Evolutionary conservation across 2,888 invertebrate genomes (phyloP).

Genomic region (Leptothorax acervorum): DNA sequence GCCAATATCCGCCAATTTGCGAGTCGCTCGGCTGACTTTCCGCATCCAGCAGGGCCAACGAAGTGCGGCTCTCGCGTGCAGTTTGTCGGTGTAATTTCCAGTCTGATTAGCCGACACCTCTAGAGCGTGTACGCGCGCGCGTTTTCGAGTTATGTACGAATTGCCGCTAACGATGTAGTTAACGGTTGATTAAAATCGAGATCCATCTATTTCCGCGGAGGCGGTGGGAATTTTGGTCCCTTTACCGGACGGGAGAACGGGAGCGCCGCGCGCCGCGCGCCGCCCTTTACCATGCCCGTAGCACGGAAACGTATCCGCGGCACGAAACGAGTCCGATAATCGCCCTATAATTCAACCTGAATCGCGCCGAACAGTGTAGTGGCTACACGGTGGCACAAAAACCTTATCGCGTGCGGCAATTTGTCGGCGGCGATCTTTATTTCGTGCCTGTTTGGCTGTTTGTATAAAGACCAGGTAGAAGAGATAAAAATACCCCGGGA

Average conservation of each 20-base stretch:
- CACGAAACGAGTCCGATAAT: conserved; percentile 50
- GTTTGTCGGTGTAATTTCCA: conserved; percentile 73
- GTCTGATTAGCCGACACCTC: conserved; percentile 66
- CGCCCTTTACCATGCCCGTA: neutral
- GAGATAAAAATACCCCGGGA: conserved; percentile 14
- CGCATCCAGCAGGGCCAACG: neutral
- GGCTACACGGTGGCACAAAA: conserved; percentile 18
- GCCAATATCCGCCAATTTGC: conserved; percentile 72
- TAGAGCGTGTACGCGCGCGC: conserved; percentile 13
- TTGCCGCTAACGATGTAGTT: conserved; percentile 65
- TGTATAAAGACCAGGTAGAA: neutral
- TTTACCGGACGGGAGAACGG: neutral
- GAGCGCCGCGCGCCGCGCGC: neutral
- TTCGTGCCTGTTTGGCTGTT: neutral
- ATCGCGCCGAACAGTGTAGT: conserved; percentile 24
- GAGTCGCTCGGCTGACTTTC: conserved; percentile 23
- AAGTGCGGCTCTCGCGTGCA: conserved; percentile 23
- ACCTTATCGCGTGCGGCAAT: conserved; percentile 36
- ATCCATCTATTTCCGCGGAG: conserved; percentile 60
- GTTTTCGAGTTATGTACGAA: conserved; percentile 42
- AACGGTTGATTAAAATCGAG: conserved; percentile 75
- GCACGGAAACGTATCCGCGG: conserved; percentile 38
- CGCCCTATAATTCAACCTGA: conserved; percentile 46
- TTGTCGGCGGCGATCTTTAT: conserved; percentile 33
- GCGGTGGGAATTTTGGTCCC: conserved; percentile 48